Conservation (phyloP, 2,113 vertebrate genomes). For the Labeo catla region DNA sequence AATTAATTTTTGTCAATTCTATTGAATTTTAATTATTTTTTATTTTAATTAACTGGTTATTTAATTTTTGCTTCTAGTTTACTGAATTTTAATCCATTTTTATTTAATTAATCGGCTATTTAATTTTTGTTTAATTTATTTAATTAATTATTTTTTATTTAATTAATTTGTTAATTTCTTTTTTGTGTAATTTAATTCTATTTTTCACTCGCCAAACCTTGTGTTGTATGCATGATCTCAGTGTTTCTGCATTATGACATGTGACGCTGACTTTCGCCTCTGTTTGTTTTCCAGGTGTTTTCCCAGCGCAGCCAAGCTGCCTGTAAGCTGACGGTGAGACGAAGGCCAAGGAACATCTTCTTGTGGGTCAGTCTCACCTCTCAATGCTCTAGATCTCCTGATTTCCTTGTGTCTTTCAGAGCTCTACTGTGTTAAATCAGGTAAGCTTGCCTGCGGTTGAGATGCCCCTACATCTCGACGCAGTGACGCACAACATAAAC, state of each 20-base stretch:
- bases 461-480: constrained; percentile 69
- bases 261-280: not conserved
- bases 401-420: not conserved
- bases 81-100: too few relatives aligned
- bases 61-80: too few relatives aligned
- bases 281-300: constrained; percentile 40
- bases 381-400: not conserved
- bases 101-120: too few relatives aligned
- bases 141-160: too few relatives aligned
- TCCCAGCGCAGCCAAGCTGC: constrained; percentile 29
- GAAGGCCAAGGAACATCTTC: not conserved
- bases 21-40: too few relatives aligned
- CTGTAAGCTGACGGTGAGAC: not conserved
- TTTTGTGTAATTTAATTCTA: too few relatives aligned
- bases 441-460: constrained; percentile 61
- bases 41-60: too few relatives aligned
- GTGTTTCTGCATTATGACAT: not conserved
- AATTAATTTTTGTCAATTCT: too few relatives aligned
- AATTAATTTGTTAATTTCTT: too few relatives aligned
- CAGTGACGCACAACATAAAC: not conserved
- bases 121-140: too few relatives aligned
- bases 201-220: too few relatives aligned
- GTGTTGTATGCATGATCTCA: not conserved
- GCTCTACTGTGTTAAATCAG: not conserved
- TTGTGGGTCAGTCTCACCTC: constrained; percentile 29